Conservation (phyloP, 2,113 vertebrate genomes). For the Delphinapterus leucas region DNA sequence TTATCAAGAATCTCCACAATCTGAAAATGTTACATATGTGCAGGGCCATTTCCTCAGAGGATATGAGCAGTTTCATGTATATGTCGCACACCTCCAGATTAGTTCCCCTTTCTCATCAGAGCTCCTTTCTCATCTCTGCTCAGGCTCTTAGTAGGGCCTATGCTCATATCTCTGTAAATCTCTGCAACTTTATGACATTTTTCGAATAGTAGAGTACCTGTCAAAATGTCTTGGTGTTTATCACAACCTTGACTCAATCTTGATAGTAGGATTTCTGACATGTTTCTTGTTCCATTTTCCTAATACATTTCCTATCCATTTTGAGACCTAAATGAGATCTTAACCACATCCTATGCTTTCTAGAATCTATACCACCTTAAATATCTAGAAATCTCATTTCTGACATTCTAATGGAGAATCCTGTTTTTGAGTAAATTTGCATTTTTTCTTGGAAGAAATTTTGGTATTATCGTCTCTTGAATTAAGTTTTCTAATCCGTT, state of each 20-base stretch:
- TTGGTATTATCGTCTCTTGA: background rate
- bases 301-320: background rate
- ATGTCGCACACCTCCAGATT: background rate
- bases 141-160: background rate
- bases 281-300: background rate
- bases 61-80: background rate
- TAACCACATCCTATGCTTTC: background rate
- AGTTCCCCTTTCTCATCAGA: background rate
- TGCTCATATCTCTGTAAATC: background rate
- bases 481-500: background rate
- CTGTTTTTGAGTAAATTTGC: background rate
- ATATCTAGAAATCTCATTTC: background rate
- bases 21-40: background rate
- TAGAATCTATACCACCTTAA: background rate
- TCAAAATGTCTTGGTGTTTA: conserved; percentile 9
- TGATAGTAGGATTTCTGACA: background rate
- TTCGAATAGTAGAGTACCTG: background rate
- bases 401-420: background rate
- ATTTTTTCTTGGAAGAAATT: conserved; percentile 3
- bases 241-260: background rate
- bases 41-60: background rate
- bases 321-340: background rate
- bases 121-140: background rate
- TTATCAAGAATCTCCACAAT: background rate
- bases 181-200: background rate